These are phyloP conservation scores for Latrodectus hesperus DNA, from an alignment of 2,888 invertebrate species.

Conservation along the genomic window DNA sequence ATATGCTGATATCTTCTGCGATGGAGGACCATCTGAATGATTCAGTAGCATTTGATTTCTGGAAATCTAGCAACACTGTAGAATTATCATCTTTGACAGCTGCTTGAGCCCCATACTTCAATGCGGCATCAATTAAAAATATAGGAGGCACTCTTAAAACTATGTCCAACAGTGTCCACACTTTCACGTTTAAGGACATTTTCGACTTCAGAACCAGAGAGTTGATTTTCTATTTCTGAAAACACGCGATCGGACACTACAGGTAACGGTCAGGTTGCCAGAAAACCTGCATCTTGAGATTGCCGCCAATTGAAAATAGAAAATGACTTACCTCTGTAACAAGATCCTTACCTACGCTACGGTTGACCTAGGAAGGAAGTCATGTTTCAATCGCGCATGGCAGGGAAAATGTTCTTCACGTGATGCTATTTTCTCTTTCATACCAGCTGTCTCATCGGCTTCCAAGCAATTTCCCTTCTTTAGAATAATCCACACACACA, in stretches of 20 bases:
- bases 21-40: background rate
- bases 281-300: background rate
- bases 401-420: background rate
- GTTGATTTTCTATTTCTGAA: background rate
- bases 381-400: background rate
- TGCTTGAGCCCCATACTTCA: constrained; percentile 75
- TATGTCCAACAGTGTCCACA: constrained; percentile 78
- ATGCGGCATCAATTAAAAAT: constrained; percentile 92
- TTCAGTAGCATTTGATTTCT: background rate
- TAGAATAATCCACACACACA: too few species aligned
- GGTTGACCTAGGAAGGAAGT: background rate
- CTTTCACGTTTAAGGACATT: constrained; percentile 47
- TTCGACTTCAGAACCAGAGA: background rate
- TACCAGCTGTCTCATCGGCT: background rate
- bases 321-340: background rate
- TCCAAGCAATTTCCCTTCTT: too few species aligned
- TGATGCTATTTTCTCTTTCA: background rate
- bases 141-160: constrained; percentile 92
- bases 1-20: constrained; percentile 5
- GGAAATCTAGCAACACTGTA: background rate
- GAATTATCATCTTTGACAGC: background rate
- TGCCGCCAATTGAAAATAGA: constrained; percentile 8
- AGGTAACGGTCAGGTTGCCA: constrained; percentile 33
- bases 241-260: background rate
- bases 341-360: background rate